Evolutionary conservation across 2,888 invertebrate genomes (phyloP).

Genomic region (Ashinkailepas kermadecensis): DNA sequence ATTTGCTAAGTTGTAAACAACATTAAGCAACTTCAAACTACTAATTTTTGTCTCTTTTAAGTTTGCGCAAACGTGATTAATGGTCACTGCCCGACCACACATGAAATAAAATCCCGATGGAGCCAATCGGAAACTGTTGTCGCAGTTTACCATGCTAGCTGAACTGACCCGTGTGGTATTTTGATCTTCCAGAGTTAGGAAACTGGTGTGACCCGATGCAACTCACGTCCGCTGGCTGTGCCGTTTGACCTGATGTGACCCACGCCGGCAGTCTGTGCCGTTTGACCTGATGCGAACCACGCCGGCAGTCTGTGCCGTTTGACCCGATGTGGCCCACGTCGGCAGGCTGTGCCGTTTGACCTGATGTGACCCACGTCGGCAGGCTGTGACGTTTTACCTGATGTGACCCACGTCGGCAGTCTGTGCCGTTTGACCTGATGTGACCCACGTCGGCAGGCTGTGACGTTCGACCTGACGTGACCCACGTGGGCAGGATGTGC

Average conservation of each 20-base stretch:
- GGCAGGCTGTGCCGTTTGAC: slow-evolving; percentile 1
- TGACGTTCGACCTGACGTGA: slow-evolving; percentile 54
- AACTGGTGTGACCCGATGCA: too few species aligned
- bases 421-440: slow-evolving; percentile 64
- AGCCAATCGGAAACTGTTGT: too few species aligned
- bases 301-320: slow-evolving; percentile 48
- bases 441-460: slow-evolving; percentile 53
- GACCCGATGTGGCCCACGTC: background rate
- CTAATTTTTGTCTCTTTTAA: too few species aligned
- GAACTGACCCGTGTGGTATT: too few species aligned
- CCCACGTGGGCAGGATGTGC: slow-evolving; percentile 61
- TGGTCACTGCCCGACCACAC: too few species aligned
- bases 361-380: background rate
- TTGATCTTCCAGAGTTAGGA: too few species aligned
- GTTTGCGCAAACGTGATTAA: too few species aligned
- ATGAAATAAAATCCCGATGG: too few species aligned
- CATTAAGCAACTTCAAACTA: too few species aligned
- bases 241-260: background rate
- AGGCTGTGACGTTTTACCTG: slow-evolving; percentile 24
- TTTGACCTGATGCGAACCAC: slow-evolving; percentile 22
- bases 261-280: background rate
- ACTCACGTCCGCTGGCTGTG: background rate
- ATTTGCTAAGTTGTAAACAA: too few species aligned
- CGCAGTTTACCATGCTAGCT: too few species aligned
- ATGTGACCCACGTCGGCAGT: slow-evolving; percentile 43